phyloP scores from a whole-genome alignment of 2,888 invertebrate species.

The Drosophila nr. perissopoda region DNA sequence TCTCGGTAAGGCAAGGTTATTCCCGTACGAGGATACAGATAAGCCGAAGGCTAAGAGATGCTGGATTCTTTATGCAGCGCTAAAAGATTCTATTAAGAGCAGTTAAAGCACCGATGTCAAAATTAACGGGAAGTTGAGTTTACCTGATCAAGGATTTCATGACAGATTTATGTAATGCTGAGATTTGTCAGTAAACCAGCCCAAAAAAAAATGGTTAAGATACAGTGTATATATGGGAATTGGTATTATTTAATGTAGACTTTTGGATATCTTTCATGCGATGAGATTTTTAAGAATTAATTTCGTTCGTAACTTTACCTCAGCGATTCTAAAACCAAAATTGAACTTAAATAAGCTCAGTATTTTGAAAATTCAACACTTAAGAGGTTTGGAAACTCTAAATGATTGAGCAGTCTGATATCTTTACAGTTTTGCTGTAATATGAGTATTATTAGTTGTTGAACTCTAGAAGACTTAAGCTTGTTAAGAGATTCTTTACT shows the following conservation, averaged over 20 bases:
- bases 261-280: background rate
- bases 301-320: background rate
- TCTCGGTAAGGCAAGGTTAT: slow-evolving; percentile 33
- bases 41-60: slow-evolving; percentile 38
- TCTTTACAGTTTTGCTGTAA: background rate
- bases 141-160: background rate
- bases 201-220: no score
- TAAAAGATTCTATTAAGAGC: slow-evolving; percentile 11
- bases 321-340: background rate
- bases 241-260: background rate
- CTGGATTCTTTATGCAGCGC: background rate
- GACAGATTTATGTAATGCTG: background rate
- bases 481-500: slow-evolving; percentile 1
- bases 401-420: background rate
- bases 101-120: background rate
- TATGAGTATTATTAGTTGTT: slow-evolving; percentile 22
- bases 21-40: slow-evolving; percentile 28
- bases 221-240: background rate
- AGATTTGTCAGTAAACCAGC: background rate
- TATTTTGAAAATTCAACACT: background rate
- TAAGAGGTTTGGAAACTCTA: background rate
- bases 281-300: background rate
- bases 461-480: slow-evolving; percentile 9
- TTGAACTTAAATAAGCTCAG: background rate
- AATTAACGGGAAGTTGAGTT: slow-evolving; percentile 9